phyloP scores from a whole-genome alignment of 2,113 vertebrate genomes.

The Coturnix japonica region DNA sequence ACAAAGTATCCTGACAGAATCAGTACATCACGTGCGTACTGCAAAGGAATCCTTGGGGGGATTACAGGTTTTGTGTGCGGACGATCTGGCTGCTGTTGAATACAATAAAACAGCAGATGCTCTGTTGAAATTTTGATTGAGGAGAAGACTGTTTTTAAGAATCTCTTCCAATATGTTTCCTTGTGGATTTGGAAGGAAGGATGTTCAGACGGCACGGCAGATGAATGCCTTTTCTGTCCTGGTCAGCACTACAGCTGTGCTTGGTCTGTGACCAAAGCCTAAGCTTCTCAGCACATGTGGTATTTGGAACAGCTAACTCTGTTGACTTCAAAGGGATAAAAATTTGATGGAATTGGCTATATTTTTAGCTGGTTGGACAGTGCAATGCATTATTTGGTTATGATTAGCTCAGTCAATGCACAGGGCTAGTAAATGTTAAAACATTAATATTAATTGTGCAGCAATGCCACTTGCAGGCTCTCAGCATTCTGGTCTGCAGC shows the following conservation, averaged over 20 bases:
- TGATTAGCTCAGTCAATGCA: background rate
- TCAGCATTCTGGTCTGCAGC: background rate
- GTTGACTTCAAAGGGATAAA: background rate
- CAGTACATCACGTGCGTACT: background rate
- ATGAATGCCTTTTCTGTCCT: background rate
- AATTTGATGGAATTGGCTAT: background rate
- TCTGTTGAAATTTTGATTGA: background rate
- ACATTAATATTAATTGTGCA: slow-evolving; percentile 10
- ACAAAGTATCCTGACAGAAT: background rate
- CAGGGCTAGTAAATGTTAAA: background rate
- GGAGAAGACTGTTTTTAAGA: background rate
- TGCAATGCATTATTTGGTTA: background rate
- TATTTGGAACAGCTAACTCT: background rate
- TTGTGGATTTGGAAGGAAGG: background rate
- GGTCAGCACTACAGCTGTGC: background rate
- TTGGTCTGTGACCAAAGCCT: background rate
- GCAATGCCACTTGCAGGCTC: background rate
- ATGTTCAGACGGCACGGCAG: background rate
- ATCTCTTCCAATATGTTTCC: background rate
- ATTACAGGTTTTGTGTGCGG: background rate
- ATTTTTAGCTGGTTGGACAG: background rate
- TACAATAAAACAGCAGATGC: background rate
- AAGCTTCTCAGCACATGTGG: background rate
- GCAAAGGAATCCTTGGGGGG: background rate
- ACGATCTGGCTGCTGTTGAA: background rate